These are phyloP conservation scores for Agrilus biguttatus DNA, from an alignment of 2,888 invertebrate species.

Conservation along the genomic window DNA sequence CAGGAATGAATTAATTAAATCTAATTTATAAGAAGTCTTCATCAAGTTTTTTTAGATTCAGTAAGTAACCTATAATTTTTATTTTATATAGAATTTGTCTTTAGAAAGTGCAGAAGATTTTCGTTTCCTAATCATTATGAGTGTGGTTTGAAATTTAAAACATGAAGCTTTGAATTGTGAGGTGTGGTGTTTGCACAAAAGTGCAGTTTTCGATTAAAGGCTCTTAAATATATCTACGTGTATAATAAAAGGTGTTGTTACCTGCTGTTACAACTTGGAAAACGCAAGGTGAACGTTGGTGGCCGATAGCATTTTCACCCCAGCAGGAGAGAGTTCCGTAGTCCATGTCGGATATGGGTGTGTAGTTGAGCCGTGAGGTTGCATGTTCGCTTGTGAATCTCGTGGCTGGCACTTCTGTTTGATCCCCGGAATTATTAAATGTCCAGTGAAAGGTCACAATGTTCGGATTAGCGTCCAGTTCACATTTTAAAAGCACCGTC, in stretches of 20 bases:
- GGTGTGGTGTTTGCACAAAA: too few species aligned
- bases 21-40: too few species aligned
- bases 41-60: too few species aligned
- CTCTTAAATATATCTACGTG: not conserved
- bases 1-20: too few species aligned
- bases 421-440: constrained; percentile 82
- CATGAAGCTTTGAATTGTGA: too few species aligned
- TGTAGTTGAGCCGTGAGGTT: constrained; percentile 65
- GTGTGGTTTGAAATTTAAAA: too few species aligned
- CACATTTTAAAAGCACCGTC: constrained; percentile 71
- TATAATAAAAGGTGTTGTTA: constrained; percentile 25
- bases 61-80: too few species aligned
- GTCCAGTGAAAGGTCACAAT: constrained; percentile 81
- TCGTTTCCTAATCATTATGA: too few species aligned
- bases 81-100: too few species aligned
- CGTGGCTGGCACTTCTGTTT: constrained; percentile 58
- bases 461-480: constrained; percentile 80
- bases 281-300: constrained; percentile 70
- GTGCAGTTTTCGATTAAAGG: too few species aligned
- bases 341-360: constrained; percentile 75
- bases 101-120: too few species aligned
- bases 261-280: constrained; percentile 78
- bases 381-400: constrained; percentile 53
- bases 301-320: constrained; percentile 71
- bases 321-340: constrained; percentile 82